Percentiles rank a stretch among this genome's conserved stretches.
phyloP scores from a whole-genome alignment of 2,888 invertebrate genomes.

The Lathronympha strigana region DNA sequence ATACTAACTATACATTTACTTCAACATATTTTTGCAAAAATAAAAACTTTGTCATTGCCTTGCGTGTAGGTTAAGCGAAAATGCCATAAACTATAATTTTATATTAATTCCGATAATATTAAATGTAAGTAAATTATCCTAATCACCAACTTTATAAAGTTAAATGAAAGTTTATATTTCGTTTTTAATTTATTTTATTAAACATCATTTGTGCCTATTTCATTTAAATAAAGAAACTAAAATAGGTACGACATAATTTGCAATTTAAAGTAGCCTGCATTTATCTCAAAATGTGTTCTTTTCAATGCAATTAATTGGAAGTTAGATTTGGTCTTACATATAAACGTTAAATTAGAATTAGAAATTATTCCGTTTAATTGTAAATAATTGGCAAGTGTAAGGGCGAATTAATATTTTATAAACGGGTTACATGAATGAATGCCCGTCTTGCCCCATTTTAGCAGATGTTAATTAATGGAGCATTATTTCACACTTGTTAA shows the following conservation, averaged over 20 bases:
- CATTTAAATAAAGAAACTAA: neutral
- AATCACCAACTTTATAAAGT: slow-evolving; percentile 6
- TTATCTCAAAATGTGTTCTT: slow-evolving; percentile 23
- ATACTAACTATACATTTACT: neutral
- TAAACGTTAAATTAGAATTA: slow-evolving; percentile 11
- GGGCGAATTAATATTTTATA: neutral
- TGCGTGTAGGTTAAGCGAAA: slow-evolving; percentile 36
- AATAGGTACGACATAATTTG: neutral
- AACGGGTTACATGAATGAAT: too few species aligned
- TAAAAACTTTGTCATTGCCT: slow-evolving; percentile 16
- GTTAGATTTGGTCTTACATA: slow-evolving; percentile 20
- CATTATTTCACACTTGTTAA: neutral
- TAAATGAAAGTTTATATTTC: slow-evolving; percentile 21
- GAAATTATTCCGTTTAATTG: neutral
- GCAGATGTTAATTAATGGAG: neutral
- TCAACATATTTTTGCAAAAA: slow-evolving; percentile 21
- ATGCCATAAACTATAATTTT: slow-evolving; percentile 39
- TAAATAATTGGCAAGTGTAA: neutral
- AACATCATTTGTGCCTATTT: slow-evolving; percentile 2
- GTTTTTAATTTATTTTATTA: slow-evolving; percentile 32
- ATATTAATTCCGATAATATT: slow-evolving; percentile 16
- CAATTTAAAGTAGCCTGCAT: slow-evolving; percentile 3
- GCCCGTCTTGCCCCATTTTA: neutral
- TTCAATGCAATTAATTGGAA: slow-evolving; percentile 2
- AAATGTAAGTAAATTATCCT: slow-evolving; percentile 20